Conservation (phyloP, 2,113 vertebrate species). For the Lophotis ruficrista region DNA sequence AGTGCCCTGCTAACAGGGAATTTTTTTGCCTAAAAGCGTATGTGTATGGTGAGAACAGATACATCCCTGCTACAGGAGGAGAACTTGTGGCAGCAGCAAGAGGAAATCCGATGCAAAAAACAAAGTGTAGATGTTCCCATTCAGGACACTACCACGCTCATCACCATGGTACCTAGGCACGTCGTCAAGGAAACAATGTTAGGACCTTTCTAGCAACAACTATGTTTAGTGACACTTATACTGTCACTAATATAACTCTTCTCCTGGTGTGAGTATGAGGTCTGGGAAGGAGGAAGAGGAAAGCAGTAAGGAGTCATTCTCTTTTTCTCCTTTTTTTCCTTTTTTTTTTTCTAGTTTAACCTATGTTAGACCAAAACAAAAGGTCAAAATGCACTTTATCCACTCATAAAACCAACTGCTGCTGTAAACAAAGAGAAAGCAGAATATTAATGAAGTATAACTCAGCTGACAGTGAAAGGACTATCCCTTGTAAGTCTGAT, state of each 20-base stretch:
- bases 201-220: background rate
- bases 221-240: background rate
- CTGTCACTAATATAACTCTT: background rate
- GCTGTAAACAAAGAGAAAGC: constrained; percentile 23
- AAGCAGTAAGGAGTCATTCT: background rate
- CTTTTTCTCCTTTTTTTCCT: background rate
- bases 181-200: background rate
- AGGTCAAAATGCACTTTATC: background rate
- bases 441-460: constrained; percentile 8
- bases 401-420: background rate
- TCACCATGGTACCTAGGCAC: background rate
- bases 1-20: background rate
- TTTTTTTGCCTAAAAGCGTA: background rate
- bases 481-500: background rate
- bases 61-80: background rate
- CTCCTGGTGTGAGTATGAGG: background rate
- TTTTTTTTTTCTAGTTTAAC: background rate
- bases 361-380: background rate
- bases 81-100: background rate
- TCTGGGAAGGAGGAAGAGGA: background rate
- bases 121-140: background rate
- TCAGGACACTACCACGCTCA: background rate
- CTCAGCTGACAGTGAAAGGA: background rate
- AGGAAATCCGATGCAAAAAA: background rate
- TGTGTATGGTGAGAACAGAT: background rate